Percentiles rank a stretch among this genome's conserved stretches.
Conservation (phyloP, 2,797 vertebrate species). For the Typhlichthys subterraneus region DNA sequence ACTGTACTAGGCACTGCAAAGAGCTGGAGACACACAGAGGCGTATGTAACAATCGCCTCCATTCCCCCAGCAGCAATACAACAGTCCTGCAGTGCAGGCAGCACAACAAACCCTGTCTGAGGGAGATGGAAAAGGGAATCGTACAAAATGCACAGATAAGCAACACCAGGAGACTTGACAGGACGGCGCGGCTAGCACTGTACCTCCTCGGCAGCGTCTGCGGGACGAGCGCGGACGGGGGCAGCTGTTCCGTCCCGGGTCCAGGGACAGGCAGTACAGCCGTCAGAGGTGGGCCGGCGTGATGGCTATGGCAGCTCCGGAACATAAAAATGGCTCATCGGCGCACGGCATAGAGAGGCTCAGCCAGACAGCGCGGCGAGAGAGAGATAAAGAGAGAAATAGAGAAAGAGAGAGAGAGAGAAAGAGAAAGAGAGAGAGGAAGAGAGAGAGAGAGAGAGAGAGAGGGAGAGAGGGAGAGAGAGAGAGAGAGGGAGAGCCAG, state of each 20-base stretch:
- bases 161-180: constrained; percentile 57
- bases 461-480: constrained; percentile 43
- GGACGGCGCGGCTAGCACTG: constrained; percentile 55
- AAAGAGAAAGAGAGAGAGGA: too few species aligned
- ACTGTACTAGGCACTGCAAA: constrained; percentile 11
- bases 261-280: constrained; percentile 52
- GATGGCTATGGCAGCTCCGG: constrained; percentile 68
- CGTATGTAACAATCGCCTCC: constrained; percentile 53
- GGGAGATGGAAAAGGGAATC: constrained; percentile 22
- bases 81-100: constrained; percentile 69
- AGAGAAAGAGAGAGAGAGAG: constrained; percentile 44
- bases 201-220: constrained; percentile 64
- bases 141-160: not conserved
- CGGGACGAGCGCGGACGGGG: constrained; percentile 54
- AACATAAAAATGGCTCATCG: constrained; percentile 82
- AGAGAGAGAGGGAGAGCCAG: constrained; percentile 57
- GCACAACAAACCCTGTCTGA: constrained; percentile 48
- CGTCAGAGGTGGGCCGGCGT: constrained; percentile 51
- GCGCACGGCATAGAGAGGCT: constrained; percentile 75
- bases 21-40: constrained; percentile 37
- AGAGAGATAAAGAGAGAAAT: constrained; percentile 74
- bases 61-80: constrained; percentile 48
- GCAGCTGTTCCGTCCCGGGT: constrained; percentile 72
- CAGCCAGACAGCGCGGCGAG: constrained; percentile 72
- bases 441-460: constrained; percentile 54